Base-by-base conservation (phyloP, 2,113 vertebrate species). In the Psettodes erumei region DNA sequence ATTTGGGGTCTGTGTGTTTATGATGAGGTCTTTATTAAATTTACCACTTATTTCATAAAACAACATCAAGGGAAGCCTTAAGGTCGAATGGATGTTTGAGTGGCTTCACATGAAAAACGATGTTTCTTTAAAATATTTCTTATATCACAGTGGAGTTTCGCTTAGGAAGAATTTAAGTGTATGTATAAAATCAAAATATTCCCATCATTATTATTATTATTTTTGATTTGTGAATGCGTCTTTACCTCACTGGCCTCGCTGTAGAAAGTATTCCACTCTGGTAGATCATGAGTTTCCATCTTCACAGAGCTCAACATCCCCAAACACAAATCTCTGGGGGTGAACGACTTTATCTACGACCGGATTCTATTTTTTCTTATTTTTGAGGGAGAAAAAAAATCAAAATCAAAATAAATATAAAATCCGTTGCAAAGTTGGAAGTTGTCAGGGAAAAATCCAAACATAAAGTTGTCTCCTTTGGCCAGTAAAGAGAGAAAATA, bases 251-350 rank as follows among this genome's bases (percentile, higher is more conserved):
- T 93, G 68, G 94, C 82, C 62, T 96, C 95, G 33, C 89, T 94
- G 92, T 95, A 96, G 85, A 94, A 96, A 61, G 91, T 90, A 88
- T 92, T 95, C 95, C 95, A 96, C 65, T 96, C 95, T 25, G 95
- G 86, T 65, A 95, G 81, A 80, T 96, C 95, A 64, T 96, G 95
- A 32, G 91, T 91, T 91, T 96, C 95, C 95, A 96, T 96, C 91
- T 96, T 96, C 91, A 95, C 94, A 25, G 95, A 95, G 79, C 93
- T 95, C 94, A 95, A 94, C 95, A 96, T 95, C 91, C 94, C 94
- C 88, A 86, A n/a, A 89, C 37, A 60, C 72, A 83, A 74, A 79
- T 71, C 81, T 86, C 60, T 54, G 58, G 68, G 79, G 71, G 61
- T 63, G 80, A 77, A 79, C 48, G 18, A 45, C 73, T 48, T n/a